Evolutionary conservation across 2,888 invertebrate species (phyloP).

Genomic region (Sclerodermus sp.): DNA sequence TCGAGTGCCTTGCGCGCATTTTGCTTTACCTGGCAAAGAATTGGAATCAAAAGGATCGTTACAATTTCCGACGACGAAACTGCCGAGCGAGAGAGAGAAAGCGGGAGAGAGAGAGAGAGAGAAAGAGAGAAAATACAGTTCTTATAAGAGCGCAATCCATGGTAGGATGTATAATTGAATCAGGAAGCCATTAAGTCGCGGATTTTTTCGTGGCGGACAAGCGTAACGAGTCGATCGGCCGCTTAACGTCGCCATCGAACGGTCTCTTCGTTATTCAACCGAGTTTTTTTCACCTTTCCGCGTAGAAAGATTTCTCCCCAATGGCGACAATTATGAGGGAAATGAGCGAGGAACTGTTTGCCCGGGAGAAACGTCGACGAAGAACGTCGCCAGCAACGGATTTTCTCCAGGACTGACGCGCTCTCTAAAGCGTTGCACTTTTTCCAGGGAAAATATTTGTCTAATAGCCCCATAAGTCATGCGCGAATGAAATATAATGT

Average conservation of each 20-base stretch:
- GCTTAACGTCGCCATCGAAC: slow-evolving; percentile 6
- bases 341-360: not conserved
- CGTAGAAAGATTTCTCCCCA: not conserved
- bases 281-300: slow-evolving; percentile 2
- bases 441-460: too few relatives aligned
- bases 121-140: slow-evolving; percentile 7
- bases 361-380: too few relatives aligned
- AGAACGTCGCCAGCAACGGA: too few relatives aligned
- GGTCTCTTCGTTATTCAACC: slow-evolving; percentile 8
- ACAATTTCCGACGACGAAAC: slow-evolving; percentile 21
- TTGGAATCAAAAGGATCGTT: slow-evolving; percentile 5
- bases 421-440: too few relatives aligned
- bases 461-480: too few relatives aligned
- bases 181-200: slow-evolving; percentile 24
- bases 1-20: not conserved
- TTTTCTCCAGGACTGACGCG: too few relatives aligned
- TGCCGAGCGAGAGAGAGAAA: slow-evolving; percentile 3
- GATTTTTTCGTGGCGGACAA: slow-evolving; percentile 14
- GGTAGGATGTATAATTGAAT: slow-evolving; percentile 26
- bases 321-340: not conserved
- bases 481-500: too few relatives aligned
- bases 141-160: slow-evolving; percentile 6
- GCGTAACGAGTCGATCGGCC: slow-evolving; percentile 20
- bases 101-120: slow-evolving; percentile 1
- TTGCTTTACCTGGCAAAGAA: not conserved